These are phyloP conservation scores for Steinernema carpocapsae DNA, from an alignment of 2,888 invertebrate genomes.

Conservation along the genomic window DNA sequence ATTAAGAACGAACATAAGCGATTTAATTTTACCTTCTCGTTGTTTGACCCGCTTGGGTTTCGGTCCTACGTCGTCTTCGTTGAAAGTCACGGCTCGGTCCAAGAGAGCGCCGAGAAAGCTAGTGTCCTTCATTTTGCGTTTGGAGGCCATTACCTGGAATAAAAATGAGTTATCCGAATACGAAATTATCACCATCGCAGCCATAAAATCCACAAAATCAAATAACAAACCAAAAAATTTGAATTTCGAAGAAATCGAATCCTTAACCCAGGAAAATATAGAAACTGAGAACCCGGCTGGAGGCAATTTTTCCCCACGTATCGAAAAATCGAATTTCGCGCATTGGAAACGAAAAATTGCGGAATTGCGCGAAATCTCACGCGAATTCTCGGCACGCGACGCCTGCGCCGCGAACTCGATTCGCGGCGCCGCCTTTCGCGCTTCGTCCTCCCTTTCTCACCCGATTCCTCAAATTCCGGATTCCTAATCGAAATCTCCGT, in stretches of 20 bases:
- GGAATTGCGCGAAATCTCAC: background rate
- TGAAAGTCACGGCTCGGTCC: background rate
- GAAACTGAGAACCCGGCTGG: too few species aligned
- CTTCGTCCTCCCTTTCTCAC: background rate
- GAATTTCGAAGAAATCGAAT: background rate
- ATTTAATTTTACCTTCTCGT: background rate
- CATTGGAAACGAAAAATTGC: background rate
- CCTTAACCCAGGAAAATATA: too few species aligned
- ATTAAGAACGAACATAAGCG: background rate
- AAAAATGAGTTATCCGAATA: too few species aligned
- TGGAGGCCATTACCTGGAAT: background rate
- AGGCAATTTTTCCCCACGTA: too few species aligned
- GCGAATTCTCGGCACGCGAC: background rate
- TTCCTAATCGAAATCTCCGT: background rate
- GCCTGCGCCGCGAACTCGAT: background rate
- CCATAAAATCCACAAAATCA: too few species aligned
- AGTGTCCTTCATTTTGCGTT: background rate
- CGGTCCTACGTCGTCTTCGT: background rate
- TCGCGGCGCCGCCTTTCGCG: background rate
- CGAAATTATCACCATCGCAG: too few species aligned
- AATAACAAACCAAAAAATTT: background rate
- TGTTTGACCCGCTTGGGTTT: background rate
- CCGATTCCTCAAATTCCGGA: background rate
- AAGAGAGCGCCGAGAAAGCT: background rate
- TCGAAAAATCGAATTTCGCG: constrained; percentile 23